These are phyloP conservation scores for Periparus ater DNA, from an alignment of 2,797 vertebrate genomes.

Conservation along the genomic window DNA sequence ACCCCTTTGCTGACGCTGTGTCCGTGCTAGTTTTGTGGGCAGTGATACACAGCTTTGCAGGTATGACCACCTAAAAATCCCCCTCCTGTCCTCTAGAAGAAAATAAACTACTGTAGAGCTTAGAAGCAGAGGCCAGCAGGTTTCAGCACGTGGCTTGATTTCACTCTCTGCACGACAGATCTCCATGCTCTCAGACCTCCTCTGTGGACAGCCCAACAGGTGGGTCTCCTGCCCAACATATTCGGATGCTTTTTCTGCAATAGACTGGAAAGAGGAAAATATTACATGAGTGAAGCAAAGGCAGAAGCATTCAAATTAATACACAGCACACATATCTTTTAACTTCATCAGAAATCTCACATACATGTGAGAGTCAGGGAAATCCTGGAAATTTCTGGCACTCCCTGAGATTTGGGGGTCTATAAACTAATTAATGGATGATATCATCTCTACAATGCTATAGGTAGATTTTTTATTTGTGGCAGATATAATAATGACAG, in stretches of 20 bases:
- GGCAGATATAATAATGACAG: slow-evolving; percentile 40
- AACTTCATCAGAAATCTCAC: neutral
- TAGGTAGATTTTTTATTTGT: slow-evolving; percentile 61
- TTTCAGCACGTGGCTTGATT: neutral
- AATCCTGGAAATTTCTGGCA: neutral
- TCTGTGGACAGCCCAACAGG: neutral
- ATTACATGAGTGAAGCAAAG: neutral
- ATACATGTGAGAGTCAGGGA: neutral
- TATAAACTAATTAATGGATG: slow-evolving; percentile 2
- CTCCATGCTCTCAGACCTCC: neutral
- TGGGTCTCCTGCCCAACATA: neutral
- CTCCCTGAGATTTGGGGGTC: neutral
- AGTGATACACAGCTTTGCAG: neutral
- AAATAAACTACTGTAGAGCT: neutral
- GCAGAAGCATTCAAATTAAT: neutral
- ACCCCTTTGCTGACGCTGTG: neutral
- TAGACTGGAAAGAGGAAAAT: neutral
- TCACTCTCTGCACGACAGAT: neutral
- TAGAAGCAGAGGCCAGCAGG: neutral
- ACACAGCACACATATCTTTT: neutral
- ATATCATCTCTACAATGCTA: neutral
- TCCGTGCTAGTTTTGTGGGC: neutral
- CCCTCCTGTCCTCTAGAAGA: neutral
- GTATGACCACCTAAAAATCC: neutral
- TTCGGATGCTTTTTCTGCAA: neutral